Conservation (phyloP, 2,113 vertebrate species). For the Ceyx margarethae region DNA sequence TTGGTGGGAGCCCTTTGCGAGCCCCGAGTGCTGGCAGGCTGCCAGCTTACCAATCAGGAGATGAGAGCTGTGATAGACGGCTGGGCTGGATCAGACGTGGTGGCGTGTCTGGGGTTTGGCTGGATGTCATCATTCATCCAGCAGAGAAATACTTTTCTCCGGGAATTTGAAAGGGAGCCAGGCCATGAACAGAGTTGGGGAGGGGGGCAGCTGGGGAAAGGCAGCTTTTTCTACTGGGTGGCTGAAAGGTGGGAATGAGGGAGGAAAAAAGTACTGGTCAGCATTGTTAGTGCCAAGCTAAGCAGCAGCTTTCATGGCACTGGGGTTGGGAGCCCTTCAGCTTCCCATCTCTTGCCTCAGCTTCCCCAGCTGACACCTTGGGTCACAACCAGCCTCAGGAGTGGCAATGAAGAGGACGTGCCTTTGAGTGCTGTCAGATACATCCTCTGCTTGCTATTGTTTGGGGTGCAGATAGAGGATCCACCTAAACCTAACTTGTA, state of each 20-base stretch:
- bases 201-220: not conserved
- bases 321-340: not conserved
- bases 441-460: not conserved
- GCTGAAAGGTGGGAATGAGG: not conserved
- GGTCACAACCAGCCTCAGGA: not conserved
- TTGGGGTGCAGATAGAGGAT: not conserved
- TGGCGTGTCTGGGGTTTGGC: slow-evolving; percentile 37
- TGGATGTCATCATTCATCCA: slow-evolving; percentile 51
- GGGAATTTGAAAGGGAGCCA: slow-evolving; percentile 47
- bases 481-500: not conserved
- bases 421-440: not conserved
- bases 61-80: slow-evolving; percentile 12
- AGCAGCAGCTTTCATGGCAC: not conserved
- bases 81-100: slow-evolving; percentile 10
- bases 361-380: not conserved
- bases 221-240: not conserved
- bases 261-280: not conserved
- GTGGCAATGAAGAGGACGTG: not conserved
- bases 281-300: not conserved
- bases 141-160: slow-evolving; percentile 37
- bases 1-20: slow-evolving; percentile 68
- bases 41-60: slow-evolving; percentile 29
- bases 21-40: slow-evolving; percentile 39
- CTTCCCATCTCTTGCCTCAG: not conserved
- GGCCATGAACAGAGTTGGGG: not conserved